Percentiles rank a stretch among this genome's conserved stretches.
Conservation (phyloP, 2,797 vertebrate species). For the Mormyrus hasselquistii region DNA sequence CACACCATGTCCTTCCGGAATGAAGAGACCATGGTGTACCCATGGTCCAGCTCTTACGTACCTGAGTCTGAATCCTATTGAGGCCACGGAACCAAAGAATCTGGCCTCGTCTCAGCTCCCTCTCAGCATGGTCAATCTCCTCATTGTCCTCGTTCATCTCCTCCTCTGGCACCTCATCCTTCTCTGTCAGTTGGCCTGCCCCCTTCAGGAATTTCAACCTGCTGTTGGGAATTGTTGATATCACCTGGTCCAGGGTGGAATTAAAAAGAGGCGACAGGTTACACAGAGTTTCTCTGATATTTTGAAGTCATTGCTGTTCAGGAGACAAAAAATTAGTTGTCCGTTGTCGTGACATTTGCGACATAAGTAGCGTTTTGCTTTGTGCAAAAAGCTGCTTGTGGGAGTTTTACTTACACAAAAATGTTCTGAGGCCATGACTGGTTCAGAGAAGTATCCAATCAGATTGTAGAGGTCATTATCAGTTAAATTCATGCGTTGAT, state of each 20-base stretch:
- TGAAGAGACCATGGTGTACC: neutral
- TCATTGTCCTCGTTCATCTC: constrained; percentile 90
- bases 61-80: constrained; percentile 98
- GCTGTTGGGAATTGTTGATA: constrained; percentile 84
- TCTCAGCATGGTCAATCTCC: constrained; percentile 93
- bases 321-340: neutral
- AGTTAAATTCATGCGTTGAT: neutral
- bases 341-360: neutral
- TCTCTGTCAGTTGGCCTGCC: constrained; percentile 82
- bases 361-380: neutral
- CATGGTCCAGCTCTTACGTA: constrained; percentile 48
- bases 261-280: neutral
- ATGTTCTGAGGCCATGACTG: neutral
- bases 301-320: neutral
- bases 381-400: neutral
- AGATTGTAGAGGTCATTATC: neutral
- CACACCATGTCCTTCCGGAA: neutral
- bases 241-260: constrained; percentile 65
- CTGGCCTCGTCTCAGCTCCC: constrained; percentile 91
- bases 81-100: constrained; percentile 98
- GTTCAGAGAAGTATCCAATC: neutral
- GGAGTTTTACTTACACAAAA: neutral
- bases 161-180: constrained; percentile 86
- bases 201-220: constrained; percentile 87
- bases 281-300: neutral